Evolutionary conservation across 2,113 vertebrate genomes (phyloP), one percentile per base, ranked within the genome.

Genomic region (Amazona guildingii): DNA sequence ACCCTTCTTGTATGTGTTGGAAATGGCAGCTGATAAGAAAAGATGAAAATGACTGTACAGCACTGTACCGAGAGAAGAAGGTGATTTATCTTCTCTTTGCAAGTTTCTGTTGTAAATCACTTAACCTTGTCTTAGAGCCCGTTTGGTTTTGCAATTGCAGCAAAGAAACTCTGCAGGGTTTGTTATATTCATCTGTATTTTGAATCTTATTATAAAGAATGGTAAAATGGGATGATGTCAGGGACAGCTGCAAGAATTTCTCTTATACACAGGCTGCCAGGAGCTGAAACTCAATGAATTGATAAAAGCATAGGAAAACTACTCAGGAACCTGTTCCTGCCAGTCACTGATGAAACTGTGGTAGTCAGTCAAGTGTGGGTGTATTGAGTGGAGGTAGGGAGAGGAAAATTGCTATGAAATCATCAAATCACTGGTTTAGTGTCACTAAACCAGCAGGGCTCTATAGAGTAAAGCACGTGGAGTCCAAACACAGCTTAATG

Each of bases 21-120:
- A 93, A 86, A 49, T 77, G 88, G 67, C 76, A 93, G 59, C 62
- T 86, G 91, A 69, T 90, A 81, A 94, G 78, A 91, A 77, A 91
- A 88, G 86, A 57, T 61, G 61, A 75, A 72, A 66, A 54, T 55
- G 62, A 79, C 79, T 91, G 44, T 44, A 59, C 11, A 21, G 49
- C 44, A n/a, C 29, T 69, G 18, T 64, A n/a, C 35, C 80, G 70
- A 86, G 72, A 81, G 37, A 52, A 77, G 57, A 85, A 28, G 17
- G 25, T 64, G 55, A 79, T 91, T 92, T 86, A 24, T 84, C 79
- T 87, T 87, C 41, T 92, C 62, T 87, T 92, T n/a, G 62, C 28
- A 33, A 73, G 39, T 85, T 82, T 72, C 55, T 59, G 6, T 80
- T 94, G 49, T 76, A 94, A 82, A 64, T 88, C 51, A 57, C 88